Evolutionary conservation across 2,797 vertebrate genomes (phyloP).

Genomic region (Malurus leucopterus): DNA sequence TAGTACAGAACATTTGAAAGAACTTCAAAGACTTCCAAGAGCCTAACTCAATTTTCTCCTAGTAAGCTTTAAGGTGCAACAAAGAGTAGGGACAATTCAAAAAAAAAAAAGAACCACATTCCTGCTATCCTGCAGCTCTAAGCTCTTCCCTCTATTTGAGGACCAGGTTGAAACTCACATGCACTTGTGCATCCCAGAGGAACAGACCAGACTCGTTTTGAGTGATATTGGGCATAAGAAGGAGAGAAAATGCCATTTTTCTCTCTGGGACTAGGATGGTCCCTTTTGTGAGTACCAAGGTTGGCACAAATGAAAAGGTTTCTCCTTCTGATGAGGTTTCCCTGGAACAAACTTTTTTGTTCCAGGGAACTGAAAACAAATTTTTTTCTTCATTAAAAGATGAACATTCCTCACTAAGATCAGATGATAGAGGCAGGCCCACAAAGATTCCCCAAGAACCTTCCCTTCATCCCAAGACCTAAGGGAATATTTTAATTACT

Average conservation of each 20-base stretch:
- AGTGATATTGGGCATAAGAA: background rate
- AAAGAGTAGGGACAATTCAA: background rate
- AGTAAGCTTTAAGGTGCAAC: background rate
- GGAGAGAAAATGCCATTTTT: background rate
- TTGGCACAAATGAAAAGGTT: background rate
- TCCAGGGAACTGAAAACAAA: no score
- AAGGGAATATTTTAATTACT: no score
- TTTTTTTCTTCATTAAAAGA: no score
- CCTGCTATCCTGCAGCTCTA: background rate
- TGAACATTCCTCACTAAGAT: no score
- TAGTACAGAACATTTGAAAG: background rate
- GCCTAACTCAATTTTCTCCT: background rate
- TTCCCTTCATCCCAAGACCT: no score
- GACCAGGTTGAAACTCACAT: fast-evolving
- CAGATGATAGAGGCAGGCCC: no score
- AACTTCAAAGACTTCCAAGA: background rate
- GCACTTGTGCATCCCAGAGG: background rate
- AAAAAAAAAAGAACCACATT: background rate
- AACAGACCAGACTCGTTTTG: background rate
- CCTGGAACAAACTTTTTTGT: background rate
- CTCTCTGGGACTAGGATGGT: background rate
- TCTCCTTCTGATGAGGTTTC: background rate
- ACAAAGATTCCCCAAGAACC: no score
- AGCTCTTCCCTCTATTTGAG: background rate
- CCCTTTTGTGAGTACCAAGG: background rate